Percentiles rank a stretch among this genome's conserved stretches.
Conservation (phyloP, 2,888 invertebrate genomes). For the Drosophila cyrtoloma region DNA sequence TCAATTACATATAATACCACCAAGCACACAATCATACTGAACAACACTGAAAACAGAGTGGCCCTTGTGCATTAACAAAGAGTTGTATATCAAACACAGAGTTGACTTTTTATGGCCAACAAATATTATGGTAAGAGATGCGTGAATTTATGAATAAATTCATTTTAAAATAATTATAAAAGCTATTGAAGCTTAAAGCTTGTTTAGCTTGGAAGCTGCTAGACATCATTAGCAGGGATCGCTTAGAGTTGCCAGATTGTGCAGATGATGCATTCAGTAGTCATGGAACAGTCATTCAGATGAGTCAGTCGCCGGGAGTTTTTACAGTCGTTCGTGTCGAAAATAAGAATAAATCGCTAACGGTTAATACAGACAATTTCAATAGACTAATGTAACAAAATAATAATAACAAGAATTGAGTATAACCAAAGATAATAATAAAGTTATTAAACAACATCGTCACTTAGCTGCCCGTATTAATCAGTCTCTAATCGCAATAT, state of each 20-base stretch:
- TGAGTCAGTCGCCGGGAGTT: background rate
- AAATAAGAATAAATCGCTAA: background rate
- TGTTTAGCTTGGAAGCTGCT: background rate
- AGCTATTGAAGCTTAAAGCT: background rate
- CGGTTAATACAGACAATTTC: background rate
- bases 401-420: background rate
- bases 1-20: background rate
- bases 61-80: background rate
- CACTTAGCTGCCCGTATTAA: background rate
- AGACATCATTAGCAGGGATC: background rate
- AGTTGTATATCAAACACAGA: background rate
- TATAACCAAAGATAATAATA: background rate
- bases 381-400: background rate
- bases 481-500: background rate
- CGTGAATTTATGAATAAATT: background rate
- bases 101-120: background rate
- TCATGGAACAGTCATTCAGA: background rate
- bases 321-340: background rate
- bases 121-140: background rate
- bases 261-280: background rate
- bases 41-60: background rate
- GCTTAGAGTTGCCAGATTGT: background rate
- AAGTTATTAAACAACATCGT: background rate
- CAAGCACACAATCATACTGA: background rate
- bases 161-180: background rate